Conservation (phyloP, 2,888 invertebrate genomes). For the Brachylomia viminalis region DNA sequence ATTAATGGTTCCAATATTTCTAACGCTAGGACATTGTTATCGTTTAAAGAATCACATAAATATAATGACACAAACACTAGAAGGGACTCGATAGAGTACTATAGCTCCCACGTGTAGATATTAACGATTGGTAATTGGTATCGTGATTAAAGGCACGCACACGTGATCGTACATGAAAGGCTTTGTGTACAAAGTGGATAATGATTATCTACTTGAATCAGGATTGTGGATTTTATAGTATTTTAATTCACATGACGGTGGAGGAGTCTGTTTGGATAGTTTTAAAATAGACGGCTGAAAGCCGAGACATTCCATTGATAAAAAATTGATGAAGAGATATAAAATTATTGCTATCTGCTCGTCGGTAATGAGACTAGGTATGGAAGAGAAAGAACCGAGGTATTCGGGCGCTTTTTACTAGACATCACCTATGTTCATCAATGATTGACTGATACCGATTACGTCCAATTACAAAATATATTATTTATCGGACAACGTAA, state of each 20-base stretch:
- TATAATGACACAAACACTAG: constrained; percentile 14
- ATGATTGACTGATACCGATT: background rate
- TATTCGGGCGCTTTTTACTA: background rate
- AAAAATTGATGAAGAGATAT: background rate
- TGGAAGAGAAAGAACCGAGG: background rate
- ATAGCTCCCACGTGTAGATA: constrained; percentile 43
- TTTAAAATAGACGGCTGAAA: background rate
- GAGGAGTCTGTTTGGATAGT: background rate
- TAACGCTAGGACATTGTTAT: constrained; percentile 8
- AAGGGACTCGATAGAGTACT: constrained; percentile 30
- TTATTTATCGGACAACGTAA: background rate
- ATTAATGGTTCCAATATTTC: background rate
- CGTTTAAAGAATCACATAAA: constrained; percentile 27
- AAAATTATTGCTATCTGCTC: background rate
- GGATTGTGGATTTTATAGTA: constrained; percentile 1
- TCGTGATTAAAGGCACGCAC: constrained; percentile 30
- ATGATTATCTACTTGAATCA: constrained; percentile 24
- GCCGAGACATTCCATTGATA: background rate
- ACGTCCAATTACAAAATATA: background rate
- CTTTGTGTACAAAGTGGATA: constrained; percentile 51
- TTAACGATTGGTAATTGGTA: constrained; percentile 55
- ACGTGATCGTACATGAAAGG: constrained; percentile 50
- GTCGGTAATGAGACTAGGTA: background rate
- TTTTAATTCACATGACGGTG: constrained; percentile 3
- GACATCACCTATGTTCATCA: background rate